phyloP scores from a whole-genome alignment of 2,797 vertebrate species.

The Tadarida brasiliensis region DNA sequence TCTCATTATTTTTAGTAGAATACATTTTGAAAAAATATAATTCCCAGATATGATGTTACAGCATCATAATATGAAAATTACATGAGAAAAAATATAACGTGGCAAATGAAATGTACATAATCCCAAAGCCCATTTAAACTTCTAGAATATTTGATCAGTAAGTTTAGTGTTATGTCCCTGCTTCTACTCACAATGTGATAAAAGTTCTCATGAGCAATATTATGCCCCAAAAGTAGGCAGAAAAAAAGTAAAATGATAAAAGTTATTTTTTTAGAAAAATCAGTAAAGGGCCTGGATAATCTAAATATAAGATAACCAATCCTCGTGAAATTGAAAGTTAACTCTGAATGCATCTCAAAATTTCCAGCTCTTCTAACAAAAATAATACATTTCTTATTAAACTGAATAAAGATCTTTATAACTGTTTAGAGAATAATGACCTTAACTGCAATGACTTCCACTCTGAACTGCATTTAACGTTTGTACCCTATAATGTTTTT shows the following conservation, averaged over 20 bases:
- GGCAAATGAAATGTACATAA: constrained; percentile 22
- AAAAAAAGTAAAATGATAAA: not conserved
- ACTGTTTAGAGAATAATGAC: not conserved
- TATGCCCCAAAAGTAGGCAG: not conserved
- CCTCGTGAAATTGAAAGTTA: constrained; percentile 8
- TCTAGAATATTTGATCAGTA: constrained; percentile 37
- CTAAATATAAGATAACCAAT: not conserved
- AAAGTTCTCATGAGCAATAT: constrained; percentile 9
- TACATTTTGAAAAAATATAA: constrained; percentile 58
- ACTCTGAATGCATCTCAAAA: not conserved
- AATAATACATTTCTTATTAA: not conserved
- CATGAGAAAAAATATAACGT: not conserved
- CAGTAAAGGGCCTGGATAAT: not conserved
- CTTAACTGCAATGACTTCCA: not conserved
- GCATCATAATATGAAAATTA: constrained; percentile 26
- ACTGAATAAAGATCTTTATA: not conserved
- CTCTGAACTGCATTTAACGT: not conserved
- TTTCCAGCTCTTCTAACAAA: constrained; percentile 29
- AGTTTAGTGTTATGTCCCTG: constrained; percentile 3
- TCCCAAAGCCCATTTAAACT: not conserved
- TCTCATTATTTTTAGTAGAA: constrained; percentile 48
- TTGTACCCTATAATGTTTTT: not conserved
- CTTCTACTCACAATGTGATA: not conserved
- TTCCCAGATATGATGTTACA: not conserved
- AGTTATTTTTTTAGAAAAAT: not conserved